Base-by-base conservation (phyloP, 2,888 invertebrate genomes). In the Drosophila parthenogenetica region DNA sequence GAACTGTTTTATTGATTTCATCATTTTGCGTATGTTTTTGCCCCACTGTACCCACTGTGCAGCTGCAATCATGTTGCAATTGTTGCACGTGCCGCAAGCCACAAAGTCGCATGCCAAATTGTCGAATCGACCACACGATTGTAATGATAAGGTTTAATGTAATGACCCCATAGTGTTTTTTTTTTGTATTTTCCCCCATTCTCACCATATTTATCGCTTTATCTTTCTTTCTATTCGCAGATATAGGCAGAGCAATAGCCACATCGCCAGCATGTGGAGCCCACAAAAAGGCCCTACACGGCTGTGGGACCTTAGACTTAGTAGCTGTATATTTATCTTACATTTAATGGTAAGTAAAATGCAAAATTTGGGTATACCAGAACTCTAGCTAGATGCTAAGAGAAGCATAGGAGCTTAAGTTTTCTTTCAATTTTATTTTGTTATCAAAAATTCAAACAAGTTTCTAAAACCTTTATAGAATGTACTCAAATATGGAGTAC, bases 281-380 rank as follows among this genome's bases (percentile, higher is more conserved):
- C 92, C 92, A 79, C 92, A 92, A 86, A 92, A 92, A 91, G 92
- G 92, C 91, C 92, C 92, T 90, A 92, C 92, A 90, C 89, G 92
- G 85, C 90, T 92, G 92, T 92, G 92, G 92, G 92, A 92, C 91
- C 91, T 91, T 90, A 91, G 91, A 69, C 71, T 91, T 89, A 91
- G 90, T 90, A 91, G 91, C 88, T 84, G 89, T 88, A 90, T 92
- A 90, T 89, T 92, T 90, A 91, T 92, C 76, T 90, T 92, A 91
- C 90, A 91, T 87, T 90, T 92, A 91, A 91, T 90, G 92, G 92
- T 92, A 65, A 92, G 92, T 91, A 2, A 8, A 29, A 25, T 29
- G 35, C 11, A 4, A 11, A 32, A 11, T 32, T 35, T 8, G 5
- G 0, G 8, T 29, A 29, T 29, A 29, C 8, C 8, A 8, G 1